Percentiles rank a stretch among this genome's conserved stretches.
Conservation (phyloP, 2,797 vertebrate species). For the Propithecus deckenii region DNA sequence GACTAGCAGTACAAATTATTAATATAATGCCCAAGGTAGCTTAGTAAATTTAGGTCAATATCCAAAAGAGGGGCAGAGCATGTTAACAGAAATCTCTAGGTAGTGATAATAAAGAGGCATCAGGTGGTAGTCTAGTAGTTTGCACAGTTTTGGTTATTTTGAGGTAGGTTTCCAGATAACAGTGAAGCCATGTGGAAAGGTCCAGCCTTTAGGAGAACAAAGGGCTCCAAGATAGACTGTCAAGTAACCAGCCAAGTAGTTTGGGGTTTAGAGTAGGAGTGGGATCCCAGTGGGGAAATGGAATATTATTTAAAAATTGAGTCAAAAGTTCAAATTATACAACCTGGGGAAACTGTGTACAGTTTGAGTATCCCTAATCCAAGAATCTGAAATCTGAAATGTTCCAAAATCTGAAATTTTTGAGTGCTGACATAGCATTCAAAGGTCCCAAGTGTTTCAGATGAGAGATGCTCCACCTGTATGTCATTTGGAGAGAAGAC, state of each 20-base stretch:
- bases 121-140: not conserved
- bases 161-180: not conserved
- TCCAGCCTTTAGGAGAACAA: not conserved
- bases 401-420: not conserved
- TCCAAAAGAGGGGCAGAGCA: not conserved
- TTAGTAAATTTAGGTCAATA: constrained; percentile 21
- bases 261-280: not conserved
- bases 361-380: not conserved
- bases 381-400: not conserved
- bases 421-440: not conserved
- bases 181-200: not conserved
- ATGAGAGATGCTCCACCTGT: not conserved
- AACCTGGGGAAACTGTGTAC: not conserved
- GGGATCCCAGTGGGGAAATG: not conserved
- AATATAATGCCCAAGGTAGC: not conserved
- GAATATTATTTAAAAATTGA: not conserved
- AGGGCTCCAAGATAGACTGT: not conserved
- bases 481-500: not conserved
- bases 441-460: not conserved
- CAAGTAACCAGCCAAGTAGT: not conserved
- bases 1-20: not conserved
- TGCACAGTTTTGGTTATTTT: constrained; percentile 36
- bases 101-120: not conserved
- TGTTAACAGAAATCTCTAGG: not conserved
- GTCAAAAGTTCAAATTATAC: not conserved